Evolutionary conservation across 2,888 invertebrate genomes (phyloP), one percentile per base, ranked within the genome.

Genomic region (Chloroclystis v-ata): DNA sequence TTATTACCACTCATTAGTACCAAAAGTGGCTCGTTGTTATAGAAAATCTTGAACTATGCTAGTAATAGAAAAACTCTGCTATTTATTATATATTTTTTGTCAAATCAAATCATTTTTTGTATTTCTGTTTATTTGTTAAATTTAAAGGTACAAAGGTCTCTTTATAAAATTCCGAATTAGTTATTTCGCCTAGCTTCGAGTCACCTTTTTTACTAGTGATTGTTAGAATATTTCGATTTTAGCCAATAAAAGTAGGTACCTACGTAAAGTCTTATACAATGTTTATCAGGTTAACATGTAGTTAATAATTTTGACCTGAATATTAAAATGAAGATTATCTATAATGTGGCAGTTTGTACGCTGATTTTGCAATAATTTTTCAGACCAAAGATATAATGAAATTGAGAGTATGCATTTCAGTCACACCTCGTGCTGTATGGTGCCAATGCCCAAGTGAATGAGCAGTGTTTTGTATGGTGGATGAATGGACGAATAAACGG

Each of bases 381-480:
- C 74, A 79, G 75, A 82, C 84, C 84, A 84, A 84, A 83, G 84
- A 83, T 74, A 74, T 49, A 54, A 59, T 60, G 59, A 68, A 73
- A 70, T 68, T 67, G 71, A 60, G 52, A 51, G 65, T 75, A 65
- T 69, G 67, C 71, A 71, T 69, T 68, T 56, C 61, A 63, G 61
- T 59, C 42, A 59, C 54, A 53, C 63, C 60, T 67, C 63, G 69
- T 75, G 69, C 72, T 74, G 69, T 67, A 69, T 61, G 76, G 78
- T 79, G 78, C 79, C 78, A 78, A 77, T 63, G 62, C 79, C 78
- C 77, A 77, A 62, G 62, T 71, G 65, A 62, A 54, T 62, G 49
- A 62, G 53, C 59, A 57, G 57, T n/a, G n/a, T 50, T 70, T 60
- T 61, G 49, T 51, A 56, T 59, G 60, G 55, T 65, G 59, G 52